Conservation (phyloP, 2,113 vertebrate species). For the Seriola dumerili region DNA sequence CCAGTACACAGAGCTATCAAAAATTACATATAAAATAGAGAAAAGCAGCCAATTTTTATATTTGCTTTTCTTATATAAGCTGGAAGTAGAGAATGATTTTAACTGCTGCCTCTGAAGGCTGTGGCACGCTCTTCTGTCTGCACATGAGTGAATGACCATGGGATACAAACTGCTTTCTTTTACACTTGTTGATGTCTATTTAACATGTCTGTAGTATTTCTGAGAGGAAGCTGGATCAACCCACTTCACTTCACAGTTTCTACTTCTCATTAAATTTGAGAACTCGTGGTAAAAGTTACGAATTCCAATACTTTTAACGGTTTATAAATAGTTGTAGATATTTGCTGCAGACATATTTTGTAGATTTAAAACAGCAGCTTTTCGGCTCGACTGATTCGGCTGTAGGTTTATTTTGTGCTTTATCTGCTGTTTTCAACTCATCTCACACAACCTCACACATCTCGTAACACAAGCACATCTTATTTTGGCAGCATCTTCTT, state of each 20-base stretch:
- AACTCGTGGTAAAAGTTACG: too few relatives aligned
- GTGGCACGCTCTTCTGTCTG: too few relatives aligned
- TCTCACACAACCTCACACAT: not conserved
- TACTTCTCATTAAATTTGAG: too few relatives aligned
- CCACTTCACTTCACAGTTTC: too few relatives aligned
- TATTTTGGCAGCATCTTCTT: constrained; percentile 14
- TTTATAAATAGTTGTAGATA: not conserved
- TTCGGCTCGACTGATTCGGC: not conserved
- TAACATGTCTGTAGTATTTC: not conserved
- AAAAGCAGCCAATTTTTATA: too few relatives aligned
- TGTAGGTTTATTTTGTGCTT: not conserved
- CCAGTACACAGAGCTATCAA: too few relatives aligned
- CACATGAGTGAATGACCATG: too few relatives aligned
- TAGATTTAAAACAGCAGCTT: not conserved
- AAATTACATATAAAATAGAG: too few relatives aligned
- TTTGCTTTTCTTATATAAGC: too few relatives aligned
- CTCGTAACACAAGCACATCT: not conserved
- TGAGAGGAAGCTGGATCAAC: not conserved
- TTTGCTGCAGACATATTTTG: not conserved
- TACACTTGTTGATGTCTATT: not conserved
- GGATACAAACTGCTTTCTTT: too few relatives aligned
- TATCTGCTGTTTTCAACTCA: not conserved
- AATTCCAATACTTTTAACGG: not conserved
- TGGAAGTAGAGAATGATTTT: too few relatives aligned
- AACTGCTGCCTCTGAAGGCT: too few relatives aligned